Base-by-base conservation (phyloP, 2,113 vertebrate species). In the Peromyscus californicus region DNA sequence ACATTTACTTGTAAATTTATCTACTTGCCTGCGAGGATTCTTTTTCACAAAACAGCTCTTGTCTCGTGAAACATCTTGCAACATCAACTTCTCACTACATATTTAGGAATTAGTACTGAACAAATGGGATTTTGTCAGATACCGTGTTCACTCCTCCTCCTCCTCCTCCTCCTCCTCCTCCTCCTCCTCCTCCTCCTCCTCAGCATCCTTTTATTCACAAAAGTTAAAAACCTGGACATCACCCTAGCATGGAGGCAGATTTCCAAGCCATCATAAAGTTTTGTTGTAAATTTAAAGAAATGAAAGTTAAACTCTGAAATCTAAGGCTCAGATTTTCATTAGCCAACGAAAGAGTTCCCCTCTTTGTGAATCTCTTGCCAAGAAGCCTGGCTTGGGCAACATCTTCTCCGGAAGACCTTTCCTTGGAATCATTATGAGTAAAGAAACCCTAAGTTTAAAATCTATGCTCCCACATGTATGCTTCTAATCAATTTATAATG, bases 241-340 rank as follows among this genome's bases (percentile, higher is more conserved):
- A 69, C 80, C 51, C 19, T 74, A 80, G 21, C 31, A 57, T 70
- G 51, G 54, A 76, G 2, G 22, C 70, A 85, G 31, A 86, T 82
- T 75, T 89, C 63, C 33, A 76, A 91, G 80, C 1, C 74, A 26
- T 78, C 61, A 70, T 24, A 93, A 87, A 24, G 36, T 33, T 79
- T 15, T 76, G n/a, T 42, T 79, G 59, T 54, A 4, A 7, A 48
- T 59, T 82, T 57, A 48, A 45, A 80, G 54, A 90, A 75, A 69
- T 31, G 31, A 29, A 93, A 31, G 21, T 59, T 89, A 67, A 95
- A 54, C 39, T 83, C 42, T 95, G 39, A 10, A 94, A 89, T 72
- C 15, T 84, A 86, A 31, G 57, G 0, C 4, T 67, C 39, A 48
- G 74, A 89, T 76, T 36, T 84, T 97, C 10, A 51, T 33, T 86